These are phyloP conservation scores for Montifringilla adamsi DNA, from an alignment of 2,113 vertebrate genomes.

Conservation along the genomic window DNA sequence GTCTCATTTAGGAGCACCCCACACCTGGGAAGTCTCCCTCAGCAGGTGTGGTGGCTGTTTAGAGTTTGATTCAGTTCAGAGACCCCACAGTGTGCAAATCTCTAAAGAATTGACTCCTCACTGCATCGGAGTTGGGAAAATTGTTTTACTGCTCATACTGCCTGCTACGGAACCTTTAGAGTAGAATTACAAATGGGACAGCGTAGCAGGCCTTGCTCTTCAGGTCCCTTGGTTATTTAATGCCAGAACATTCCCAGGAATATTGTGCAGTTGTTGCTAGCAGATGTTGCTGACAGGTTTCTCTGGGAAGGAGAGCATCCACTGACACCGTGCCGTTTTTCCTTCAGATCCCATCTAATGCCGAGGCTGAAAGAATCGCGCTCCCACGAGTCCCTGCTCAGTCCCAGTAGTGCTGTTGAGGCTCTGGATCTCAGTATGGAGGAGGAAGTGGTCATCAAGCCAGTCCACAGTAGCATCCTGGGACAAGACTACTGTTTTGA, in stretches of 20 bases:
- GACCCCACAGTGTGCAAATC: not conserved
- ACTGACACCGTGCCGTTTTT: fast-evolving
- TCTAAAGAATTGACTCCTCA: not conserved
- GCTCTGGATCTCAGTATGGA: constrained; percentile 99
- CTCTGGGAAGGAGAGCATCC: not conserved
- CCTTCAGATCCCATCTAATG: constrained; percentile 97
- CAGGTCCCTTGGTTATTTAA: not conserved
- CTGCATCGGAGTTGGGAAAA: fast-evolving
- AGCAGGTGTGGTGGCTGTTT: not conserved
- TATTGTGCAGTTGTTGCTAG: not conserved
- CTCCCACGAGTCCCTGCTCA: constrained; percentile 98
- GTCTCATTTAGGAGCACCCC: no score
- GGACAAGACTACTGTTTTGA: constrained; percentile 98
- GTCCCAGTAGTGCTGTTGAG: constrained; percentile 94
- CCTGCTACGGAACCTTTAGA: not conserved
- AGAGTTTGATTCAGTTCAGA: not conserved
- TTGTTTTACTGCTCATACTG: not conserved
- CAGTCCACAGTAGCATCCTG: constrained; percentile 96
- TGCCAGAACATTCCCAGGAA: not conserved
- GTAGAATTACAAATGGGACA: not conserved
- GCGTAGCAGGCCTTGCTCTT: not conserved
- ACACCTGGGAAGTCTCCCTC: not conserved
- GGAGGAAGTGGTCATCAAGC: constrained; percentile 95
- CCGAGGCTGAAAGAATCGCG: constrained; percentile 98
- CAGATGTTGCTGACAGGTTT: not conserved